A percentile compares a stretch with the other conserved stretches of the same genome.
Evolutionary conservation across 2,113 vertebrate species (phyloP).

Genomic region (Lampris incognitus): DNA sequence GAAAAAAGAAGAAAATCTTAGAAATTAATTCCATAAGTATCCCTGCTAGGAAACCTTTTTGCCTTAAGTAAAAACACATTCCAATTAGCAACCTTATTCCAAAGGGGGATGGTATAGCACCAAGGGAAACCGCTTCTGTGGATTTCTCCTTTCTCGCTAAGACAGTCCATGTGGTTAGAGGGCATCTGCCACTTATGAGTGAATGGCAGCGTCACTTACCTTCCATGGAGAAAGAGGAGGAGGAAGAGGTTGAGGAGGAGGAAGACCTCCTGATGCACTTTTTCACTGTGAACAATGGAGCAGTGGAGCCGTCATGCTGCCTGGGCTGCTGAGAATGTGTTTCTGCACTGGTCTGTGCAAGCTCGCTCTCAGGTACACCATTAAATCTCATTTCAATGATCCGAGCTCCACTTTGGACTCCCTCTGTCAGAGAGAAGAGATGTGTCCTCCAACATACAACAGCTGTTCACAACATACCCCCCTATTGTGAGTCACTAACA

Average conservation of each 20-base stretch:
- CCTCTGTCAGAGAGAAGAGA: conserved; percentile 43
- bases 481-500: too few species aligned
- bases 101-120: not conserved
- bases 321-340: conserved; percentile 13
- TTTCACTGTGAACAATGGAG: conserved; percentile 66
- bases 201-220: conserved; percentile 63
- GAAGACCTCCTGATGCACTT: conserved; percentile 61
- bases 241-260: conserved; percentile 47
- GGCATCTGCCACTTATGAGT: conserved; percentile 3
- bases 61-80: not conserved
- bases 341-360: conserved; percentile 32
- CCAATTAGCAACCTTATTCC: conserved; percentile 1
- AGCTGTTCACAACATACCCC: not conserved
- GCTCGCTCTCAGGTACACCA: conserved; percentile 41
- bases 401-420: conserved; percentile 44
- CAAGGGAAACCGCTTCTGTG: not conserved
- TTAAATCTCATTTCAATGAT: conserved; percentile 41
- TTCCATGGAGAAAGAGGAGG: conserved; percentile 69
- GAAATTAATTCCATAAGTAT: conserved; percentile 30
- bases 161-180: conserved; percentile 2
- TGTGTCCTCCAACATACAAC: not conserved
- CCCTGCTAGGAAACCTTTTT: not conserved
- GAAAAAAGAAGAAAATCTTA: conserved; percentile 36
- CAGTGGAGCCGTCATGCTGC: conserved; percentile 34
- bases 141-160: not conserved